Evolutionary conservation across 2,888 invertebrate species (phyloP), one percentile per base, ranked within the genome.

Genomic region (Pachymerium ferrugineum): DNA sequence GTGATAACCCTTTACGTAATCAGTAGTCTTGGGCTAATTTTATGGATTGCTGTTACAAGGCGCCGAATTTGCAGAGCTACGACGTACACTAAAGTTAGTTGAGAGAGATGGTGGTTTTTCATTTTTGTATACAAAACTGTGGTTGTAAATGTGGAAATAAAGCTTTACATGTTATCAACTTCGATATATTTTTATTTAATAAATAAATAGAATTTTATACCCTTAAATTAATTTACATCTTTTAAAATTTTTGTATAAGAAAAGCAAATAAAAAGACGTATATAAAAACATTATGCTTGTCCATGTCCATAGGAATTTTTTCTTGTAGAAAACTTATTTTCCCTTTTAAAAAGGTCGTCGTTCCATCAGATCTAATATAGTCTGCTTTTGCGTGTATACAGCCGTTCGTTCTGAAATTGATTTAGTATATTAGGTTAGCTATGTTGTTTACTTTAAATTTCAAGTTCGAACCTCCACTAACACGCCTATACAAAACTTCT

Each of bases 401-500:
- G 1, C 1, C 69, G 30, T 69, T 69, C 69, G 19, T 69, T 69
- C 69, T 69, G 69, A 69, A 69, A 31, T 1, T 3, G 14, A 30
- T 29, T n/a, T n/a, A n/a, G n/a, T n/a, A n/a, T n/a, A n/a, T n/a
- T n/a, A n/a, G n/a, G n/a, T n/a, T n/a, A n/a, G n/a, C n/a, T n/a
- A n/a, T n/a, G n/a, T n/a, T n/a, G n/a, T n/a, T n/a, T n/a, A n/a
- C n/a, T n/a, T n/a, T n/a, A n/a, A n/a, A n/a, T n/a, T n/a, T n/a
- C n/a, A n/a, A n/a, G n/a, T n/a, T n/a, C n/a, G n/a, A n/a, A 76
- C 85, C 76, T 86, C 80, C 0, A 93, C 92, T 25, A 94, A 85
- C 79, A 90, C 89, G 0, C 93, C 94, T 28, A 93, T 87, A 1
- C 89, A 82, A 82, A 88, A 92, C n/a, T 87, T 86, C 54, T 89